phyloP scores from a whole-genome alignment of 2,888 invertebrate species.

The Drosophila monieri region DNA sequence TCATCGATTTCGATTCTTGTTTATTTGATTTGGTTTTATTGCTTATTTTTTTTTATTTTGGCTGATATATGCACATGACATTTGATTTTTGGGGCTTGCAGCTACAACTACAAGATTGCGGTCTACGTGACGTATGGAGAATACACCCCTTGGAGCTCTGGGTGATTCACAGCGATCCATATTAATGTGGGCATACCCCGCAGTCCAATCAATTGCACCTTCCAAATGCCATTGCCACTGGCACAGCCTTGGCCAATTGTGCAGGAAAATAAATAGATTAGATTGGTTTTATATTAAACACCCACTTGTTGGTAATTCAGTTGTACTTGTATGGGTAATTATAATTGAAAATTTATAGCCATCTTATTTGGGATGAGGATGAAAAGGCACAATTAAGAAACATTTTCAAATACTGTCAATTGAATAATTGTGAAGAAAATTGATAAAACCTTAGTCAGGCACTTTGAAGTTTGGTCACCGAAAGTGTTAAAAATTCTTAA shows the following conservation, averaged over 20 bases:
- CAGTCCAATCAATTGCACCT: slow-evolving; percentile 25
- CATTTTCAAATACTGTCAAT: background rate
- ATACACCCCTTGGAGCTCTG: slow-evolving; percentile 47
- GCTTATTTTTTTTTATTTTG: background rate
- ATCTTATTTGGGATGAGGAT: background rate
- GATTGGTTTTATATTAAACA: slow-evolving; percentile 20
- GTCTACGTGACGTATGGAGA: slow-evolving; percentile 71
- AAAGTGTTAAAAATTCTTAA: background rate
- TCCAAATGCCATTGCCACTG: slow-evolving; percentile 28
- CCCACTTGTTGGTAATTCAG: slow-evolving; percentile 8
- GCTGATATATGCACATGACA: slow-evolving; percentile 14
- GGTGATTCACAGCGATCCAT: slow-evolving; percentile 34
- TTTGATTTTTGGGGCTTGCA: slow-evolving; percentile 31
- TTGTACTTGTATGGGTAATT: background rate
- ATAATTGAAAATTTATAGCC: background rate
- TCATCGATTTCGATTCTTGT: background rate
- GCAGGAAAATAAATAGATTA: slow-evolving; percentile 41
- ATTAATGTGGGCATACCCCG: slow-evolving; percentile 23
- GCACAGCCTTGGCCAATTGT: slow-evolving; percentile 1
- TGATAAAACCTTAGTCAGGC: no score
- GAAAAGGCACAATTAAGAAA: background rate
- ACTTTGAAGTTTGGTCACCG: no score
- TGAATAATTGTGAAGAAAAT: background rate
- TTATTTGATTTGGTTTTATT: background rate
- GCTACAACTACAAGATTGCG: slow-evolving; percentile 11